Conservation (phyloP, 2,888 invertebrate genomes). For the Heteromyza rotundicornis region DNA sequence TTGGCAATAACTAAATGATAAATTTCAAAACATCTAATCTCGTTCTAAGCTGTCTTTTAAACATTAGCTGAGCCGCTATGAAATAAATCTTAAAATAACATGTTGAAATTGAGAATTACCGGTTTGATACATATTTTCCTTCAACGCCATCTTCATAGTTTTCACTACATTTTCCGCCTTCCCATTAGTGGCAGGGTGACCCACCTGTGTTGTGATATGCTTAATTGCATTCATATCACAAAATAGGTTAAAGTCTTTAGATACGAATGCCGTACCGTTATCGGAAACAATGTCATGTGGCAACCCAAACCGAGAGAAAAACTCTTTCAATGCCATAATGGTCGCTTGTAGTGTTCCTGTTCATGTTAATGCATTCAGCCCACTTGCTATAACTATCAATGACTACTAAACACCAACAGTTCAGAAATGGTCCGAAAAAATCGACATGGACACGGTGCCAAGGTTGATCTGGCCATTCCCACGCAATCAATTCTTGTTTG, state of each 20-base stretch:
- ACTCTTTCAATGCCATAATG: slow-evolving; percentile 11
- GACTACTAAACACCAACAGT: slow-evolving; percentile 24
- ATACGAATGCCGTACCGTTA: slow-evolving; percentile 35
- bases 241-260: slow-evolving; percentile 30
- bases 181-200: slow-evolving; percentile 20
- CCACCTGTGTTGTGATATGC: slow-evolving; percentile 18
- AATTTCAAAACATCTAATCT: slow-evolving; percentile 20
- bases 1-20: too few relatives aligned
- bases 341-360: too few relatives aligned
- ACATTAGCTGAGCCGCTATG: slow-evolving; percentile 21
- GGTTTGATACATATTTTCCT: too few relatives aligned
- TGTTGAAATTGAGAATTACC: too few relatives aligned
- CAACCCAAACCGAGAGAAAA: slow-evolving; percentile 35
- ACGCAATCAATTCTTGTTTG: slow-evolving; percentile 17
- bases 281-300: slow-evolving; percentile 34
- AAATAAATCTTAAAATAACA: slow-evolving; percentile 8
- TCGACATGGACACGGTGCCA: slow-evolving; percentile 20
- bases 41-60: slow-evolving; percentile 17
- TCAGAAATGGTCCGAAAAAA: slow-evolving; percentile 23
- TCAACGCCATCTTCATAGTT: slow-evolving; percentile 20
- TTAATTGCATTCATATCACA: slow-evolving; percentile 23
- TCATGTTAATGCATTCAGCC: slow-evolving; percentile 30
- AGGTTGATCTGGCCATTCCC: slow-evolving; percentile 20
- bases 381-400: slow-evolving; percentile 36
- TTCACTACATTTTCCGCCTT: slow-evolving; percentile 18